These are phyloP conservation scores for Aphelenchoides besseyi DNA, from an alignment of 1,140 invertebrate species.

Conservation along the genomic window DNA sequence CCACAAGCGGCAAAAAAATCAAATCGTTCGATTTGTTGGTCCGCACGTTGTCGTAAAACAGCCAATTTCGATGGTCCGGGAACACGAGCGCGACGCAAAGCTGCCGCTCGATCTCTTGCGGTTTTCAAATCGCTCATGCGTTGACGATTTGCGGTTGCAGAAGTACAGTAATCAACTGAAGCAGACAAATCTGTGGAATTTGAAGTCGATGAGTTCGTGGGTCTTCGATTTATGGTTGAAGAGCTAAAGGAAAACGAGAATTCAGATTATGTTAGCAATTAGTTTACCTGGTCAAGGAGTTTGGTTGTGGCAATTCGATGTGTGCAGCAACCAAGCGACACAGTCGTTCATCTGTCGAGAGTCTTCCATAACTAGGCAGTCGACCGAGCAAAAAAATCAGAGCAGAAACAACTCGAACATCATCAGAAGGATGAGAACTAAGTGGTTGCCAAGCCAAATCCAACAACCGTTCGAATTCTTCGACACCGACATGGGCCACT, in stretches of 20 bases:
- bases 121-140: conserved; percentile 13
- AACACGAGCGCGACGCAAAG: neutral
- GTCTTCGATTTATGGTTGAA: neutral
- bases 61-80: conserved; percentile 6
- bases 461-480: conserved; percentile 16
- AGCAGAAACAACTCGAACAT: neutral
- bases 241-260: conserved; percentile 9
- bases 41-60: neutral
- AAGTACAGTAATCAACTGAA: conserved; percentile 19
- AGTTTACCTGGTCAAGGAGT: neutral
- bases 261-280: neutral
- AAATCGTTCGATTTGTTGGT: neutral
- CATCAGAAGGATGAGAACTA: conserved; percentile 9
- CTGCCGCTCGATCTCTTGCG: conserved; percentile 1
- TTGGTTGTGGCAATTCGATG: conserved; percentile 13
- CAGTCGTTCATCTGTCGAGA: conserved; percentile 4
- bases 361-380: neutral
- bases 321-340: conserved; percentile 17
- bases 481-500: neutral
- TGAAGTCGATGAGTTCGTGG: neutral
- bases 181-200: neutral
- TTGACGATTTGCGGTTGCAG: conserved; percentile 3
- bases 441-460: neutral
- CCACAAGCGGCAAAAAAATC: conserved; percentile 13
- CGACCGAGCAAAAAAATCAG: neutral